phyloP scores from a whole-genome alignment of 2,797 vertebrate genomes.

The Dendrocincla fuliginosa region DNA sequence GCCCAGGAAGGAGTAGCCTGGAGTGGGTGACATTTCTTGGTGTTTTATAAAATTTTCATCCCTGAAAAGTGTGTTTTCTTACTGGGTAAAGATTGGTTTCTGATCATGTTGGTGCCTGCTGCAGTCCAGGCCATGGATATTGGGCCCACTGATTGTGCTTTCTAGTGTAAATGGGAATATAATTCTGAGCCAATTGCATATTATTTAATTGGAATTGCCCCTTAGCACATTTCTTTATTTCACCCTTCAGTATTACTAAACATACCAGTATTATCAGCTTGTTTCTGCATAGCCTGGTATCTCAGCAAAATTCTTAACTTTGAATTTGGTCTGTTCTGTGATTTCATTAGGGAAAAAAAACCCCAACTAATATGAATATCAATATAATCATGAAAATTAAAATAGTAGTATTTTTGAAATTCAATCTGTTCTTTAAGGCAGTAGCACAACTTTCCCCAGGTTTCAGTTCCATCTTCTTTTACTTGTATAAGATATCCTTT shows the following conservation, averaged over 20 bases:
- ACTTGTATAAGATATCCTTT: not conserved
- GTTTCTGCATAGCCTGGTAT: not conserved
- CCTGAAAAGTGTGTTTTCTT: rapidly evolving
- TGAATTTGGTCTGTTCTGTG: not conserved
- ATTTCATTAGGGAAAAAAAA: not conserved
- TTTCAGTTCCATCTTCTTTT: not conserved
- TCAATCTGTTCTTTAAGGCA: not conserved
- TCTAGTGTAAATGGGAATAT: not conserved
- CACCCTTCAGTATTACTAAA: not conserved
- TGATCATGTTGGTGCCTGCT: not conserved
- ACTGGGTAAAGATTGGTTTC: not conserved
- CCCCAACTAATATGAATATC: no score
- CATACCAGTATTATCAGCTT: not conserved
- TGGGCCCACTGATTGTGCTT: not conserved
- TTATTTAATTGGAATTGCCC: not conserved
- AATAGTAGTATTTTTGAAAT: not conserved
- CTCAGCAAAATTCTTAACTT: not conserved
- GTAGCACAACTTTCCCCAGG: not conserved
- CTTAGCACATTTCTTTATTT: not conserved
- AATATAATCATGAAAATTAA: not conserved
- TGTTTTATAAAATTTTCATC: not conserved
- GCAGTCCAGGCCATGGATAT: not conserved
- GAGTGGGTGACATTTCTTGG: not conserved
- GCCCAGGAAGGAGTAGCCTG: not conserved
- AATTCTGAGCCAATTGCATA: not conserved